phyloP scores from a whole-genome alignment of 92 coral and sea anemone species.

The Porites cylindrica region DNA sequence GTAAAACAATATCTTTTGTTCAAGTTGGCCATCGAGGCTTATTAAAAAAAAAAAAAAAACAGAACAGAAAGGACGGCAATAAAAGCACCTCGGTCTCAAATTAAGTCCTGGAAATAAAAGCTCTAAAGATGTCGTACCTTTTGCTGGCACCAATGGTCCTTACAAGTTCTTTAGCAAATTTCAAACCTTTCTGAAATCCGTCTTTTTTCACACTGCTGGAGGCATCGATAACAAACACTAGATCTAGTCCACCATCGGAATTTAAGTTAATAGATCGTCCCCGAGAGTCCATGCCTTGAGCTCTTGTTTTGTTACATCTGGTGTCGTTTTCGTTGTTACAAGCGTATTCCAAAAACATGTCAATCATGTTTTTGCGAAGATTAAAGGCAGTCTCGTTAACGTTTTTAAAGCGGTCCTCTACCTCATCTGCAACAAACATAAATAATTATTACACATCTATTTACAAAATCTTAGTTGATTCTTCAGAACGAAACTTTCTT shows the following conservation, averaged over 20 bases:
- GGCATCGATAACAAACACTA: conserved; percentile 71
- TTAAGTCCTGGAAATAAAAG: no score
- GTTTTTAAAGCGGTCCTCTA: conserved; percentile 67
- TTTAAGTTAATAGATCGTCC: no score
- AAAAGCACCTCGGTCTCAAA: no score
- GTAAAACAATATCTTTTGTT: no score
- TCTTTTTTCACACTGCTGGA: conserved; percentile 71
- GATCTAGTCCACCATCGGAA: no score
- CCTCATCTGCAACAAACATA: conserved; percentile 61
- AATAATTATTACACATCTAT: no score
- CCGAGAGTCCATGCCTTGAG: neutral
- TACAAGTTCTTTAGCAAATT: conserved; percentile 67
- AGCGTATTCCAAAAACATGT: conserved; percentile 69
- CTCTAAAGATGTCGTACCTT: conserved; percentile 15
- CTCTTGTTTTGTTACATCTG: conserved; percentile 49
- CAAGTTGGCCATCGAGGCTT: no score
- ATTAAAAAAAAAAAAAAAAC: no score
- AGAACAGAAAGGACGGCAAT: no score
- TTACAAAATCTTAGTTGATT: no score
- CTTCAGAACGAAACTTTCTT: conserved; percentile 1
- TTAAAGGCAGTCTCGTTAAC: conserved; percentile 61
- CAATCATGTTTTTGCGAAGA: conserved; percentile 69
- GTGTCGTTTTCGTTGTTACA: conserved; percentile 70
- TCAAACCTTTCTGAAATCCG: conserved; percentile 49
- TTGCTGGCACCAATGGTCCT: conserved; percentile 60